Evolutionary conservation across 2,113 vertebrate species (phyloP).

Genomic region (Sorex araneus): DNA sequence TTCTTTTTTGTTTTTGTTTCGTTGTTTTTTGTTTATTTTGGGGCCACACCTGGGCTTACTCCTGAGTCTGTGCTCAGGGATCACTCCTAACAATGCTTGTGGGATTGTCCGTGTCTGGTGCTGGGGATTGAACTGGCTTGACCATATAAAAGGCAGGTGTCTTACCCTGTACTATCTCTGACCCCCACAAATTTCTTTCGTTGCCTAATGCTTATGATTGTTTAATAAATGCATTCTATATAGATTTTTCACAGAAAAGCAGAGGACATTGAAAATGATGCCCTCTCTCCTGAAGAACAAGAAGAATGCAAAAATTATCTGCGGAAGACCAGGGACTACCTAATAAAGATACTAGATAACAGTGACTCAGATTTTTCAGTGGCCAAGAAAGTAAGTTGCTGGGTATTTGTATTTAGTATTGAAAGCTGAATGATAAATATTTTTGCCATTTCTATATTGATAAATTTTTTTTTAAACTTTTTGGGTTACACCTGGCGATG

Average conservation of each 20-base stretch:
- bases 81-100: no score
- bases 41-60: no score
- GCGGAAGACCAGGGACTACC: slow-evolving; percentile 92
- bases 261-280: slow-evolving; percentile 95
- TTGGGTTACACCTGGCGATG: no score
- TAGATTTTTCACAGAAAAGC: slow-evolving; percentile 97
- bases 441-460: slow-evolving; percentile 29
- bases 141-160: no score
- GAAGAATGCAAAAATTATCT: slow-evolving; percentile 93
- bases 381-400: slow-evolving; percentile 90
- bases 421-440: not conserved
- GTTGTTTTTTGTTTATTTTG: no score
- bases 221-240: slow-evolving; percentile 56
- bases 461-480: no score
- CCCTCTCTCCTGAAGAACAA: slow-evolving; percentile 92
- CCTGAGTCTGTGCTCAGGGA: no score
- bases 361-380: slow-evolving; percentile 90
- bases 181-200: slow-evolving; percentile 14
- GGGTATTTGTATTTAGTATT: slow-evolving; percentile 50
- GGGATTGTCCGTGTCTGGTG: no score
- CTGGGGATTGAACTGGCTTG: no score
- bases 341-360: slow-evolving; percentile 92
- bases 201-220: slow-evolving; percentile 1
- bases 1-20: slow-evolving; percentile 18
- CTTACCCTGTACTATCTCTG: no score